These are phyloP conservation scores for Dicaeum eximium DNA, from an alignment of 2,113 vertebrate species.

Conservation along the genomic window DNA sequence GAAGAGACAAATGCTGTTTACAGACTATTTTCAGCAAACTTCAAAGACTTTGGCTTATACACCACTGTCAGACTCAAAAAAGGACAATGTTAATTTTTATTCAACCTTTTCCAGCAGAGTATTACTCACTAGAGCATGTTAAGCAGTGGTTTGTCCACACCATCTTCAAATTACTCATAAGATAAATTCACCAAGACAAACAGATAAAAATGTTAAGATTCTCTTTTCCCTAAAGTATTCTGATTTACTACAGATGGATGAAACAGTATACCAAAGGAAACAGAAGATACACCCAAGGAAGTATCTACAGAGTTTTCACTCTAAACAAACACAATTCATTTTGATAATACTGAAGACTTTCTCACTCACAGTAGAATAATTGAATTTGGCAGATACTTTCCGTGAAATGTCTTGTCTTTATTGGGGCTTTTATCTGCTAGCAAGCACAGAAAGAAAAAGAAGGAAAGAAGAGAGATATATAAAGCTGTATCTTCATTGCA, in stretches of 20 bases:
- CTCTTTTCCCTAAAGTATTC: background rate
- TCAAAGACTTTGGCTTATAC: background rate
- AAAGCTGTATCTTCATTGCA: background rate
- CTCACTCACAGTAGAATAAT: background rate
- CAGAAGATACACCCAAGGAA: background rate
- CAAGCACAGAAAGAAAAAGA: conserved; percentile 6
- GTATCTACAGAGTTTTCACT: background rate
- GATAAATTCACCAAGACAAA: background rate
- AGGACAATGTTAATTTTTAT: background rate
- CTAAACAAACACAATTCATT: background rate
- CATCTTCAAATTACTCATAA: background rate
- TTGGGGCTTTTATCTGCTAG: conserved; percentile 10
- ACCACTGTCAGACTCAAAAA: background rate
- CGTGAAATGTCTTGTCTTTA: background rate
- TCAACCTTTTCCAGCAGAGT: background rate
- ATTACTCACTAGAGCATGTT: background rate
- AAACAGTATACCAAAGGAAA: background rate
- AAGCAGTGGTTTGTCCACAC: background rate
- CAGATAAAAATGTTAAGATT: background rate
- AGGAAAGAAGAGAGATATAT: background rate
- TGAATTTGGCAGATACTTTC: background rate
- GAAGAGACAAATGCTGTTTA: background rate
- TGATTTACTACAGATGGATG: background rate
- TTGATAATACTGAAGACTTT: background rate
- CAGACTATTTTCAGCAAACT: background rate